Base-by-base conservation (phyloP, 2,113 vertebrate species). In the Megaleporinus macrocephalus region DNA sequence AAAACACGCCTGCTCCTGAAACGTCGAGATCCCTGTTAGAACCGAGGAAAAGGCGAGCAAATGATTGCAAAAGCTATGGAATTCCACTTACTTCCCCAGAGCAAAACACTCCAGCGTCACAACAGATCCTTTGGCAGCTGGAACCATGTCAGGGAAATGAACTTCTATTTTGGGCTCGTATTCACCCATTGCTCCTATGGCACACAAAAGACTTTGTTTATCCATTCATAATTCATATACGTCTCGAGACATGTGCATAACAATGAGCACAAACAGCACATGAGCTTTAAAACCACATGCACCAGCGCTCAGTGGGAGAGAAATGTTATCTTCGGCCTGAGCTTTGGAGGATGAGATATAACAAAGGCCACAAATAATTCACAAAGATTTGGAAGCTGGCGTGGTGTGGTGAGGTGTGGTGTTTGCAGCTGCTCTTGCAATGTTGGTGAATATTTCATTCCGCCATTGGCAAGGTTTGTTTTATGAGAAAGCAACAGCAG, bases 111-210 rank as follows among this genome's bases (percentile, higher is more conserved):
- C 97, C 72, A 99, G 93, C 62, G 92, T 96, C 89, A 97, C 96
- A 79, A 96, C 96, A 33, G 97, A 96, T 87, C 97, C 97, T 91
- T 96, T 97, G 14, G 97, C 95, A 49, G 95, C 95, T 68, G 96
- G 95, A 71, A 98, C 94, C 0, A 91, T 96, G 90, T 98, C 97
- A 72, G 97, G 94, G 92, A 98, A 97, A 92, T 97, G 94, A 90
- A 98, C 96, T 95, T 99, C 97, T 92, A 98, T 98, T 95, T 98
- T 99, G 18, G 97, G 97, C 90, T 99, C 96, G 2, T 98, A 98
- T 92, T 99, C 96, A 53, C 96, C 97, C 97, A 98, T 98, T 83
- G 95, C 93, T 86, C 96, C 97, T 98, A 71, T 0, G 74, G 86
- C 89, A 80, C 88, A 76, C 86, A 89, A 83, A 91, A 88, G 33